Conservation (phyloP, 1,140 invertebrate species). For the Aricia agestis region DNA sequence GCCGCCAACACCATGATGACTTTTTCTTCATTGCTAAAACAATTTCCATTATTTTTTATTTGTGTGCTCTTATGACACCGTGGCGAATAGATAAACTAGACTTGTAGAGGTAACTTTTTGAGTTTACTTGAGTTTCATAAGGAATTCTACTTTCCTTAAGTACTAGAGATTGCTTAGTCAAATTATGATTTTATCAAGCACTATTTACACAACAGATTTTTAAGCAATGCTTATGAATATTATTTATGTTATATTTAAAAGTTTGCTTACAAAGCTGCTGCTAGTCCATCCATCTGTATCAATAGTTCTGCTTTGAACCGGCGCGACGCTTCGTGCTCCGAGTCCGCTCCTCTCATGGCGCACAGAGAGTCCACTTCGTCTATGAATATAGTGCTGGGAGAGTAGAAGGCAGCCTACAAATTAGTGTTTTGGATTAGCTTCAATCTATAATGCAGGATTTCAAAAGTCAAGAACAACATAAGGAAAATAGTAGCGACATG, state of each 20-base stretch:
- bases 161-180: too few relatives aligned
- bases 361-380: constrained; percentile 99
- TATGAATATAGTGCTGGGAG: constrained; percentile 99
- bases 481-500: not conserved
- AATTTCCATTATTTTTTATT: constrained; percentile 39
- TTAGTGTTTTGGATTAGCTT: not conserved
- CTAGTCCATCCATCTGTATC: constrained; percentile 98
- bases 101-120: too few relatives aligned
- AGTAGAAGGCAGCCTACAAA: constrained; percentile 95
- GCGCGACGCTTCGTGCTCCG: constrained; percentile 98
- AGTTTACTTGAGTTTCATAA: too few relatives aligned
- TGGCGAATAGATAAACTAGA: too few relatives aligned
- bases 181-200: too few relatives aligned
- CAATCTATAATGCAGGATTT: not conserved
- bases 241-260: too few relatives aligned
- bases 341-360: constrained; percentile 94
- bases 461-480: constrained; percentile 38
- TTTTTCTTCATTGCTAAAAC: constrained; percentile 79
- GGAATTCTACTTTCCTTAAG: too few relatives aligned
- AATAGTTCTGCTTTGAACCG: constrained; percentile 99
- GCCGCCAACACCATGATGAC: constrained; percentile 98
- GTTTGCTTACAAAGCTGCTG: constrained; percentile 66
- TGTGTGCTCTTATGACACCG: not conserved
- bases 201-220: too few relatives aligned
- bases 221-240: too few relatives aligned